Conservation (phyloP, 2,888 invertebrate species). For the Aphidoletes aphidimyza region DNA sequence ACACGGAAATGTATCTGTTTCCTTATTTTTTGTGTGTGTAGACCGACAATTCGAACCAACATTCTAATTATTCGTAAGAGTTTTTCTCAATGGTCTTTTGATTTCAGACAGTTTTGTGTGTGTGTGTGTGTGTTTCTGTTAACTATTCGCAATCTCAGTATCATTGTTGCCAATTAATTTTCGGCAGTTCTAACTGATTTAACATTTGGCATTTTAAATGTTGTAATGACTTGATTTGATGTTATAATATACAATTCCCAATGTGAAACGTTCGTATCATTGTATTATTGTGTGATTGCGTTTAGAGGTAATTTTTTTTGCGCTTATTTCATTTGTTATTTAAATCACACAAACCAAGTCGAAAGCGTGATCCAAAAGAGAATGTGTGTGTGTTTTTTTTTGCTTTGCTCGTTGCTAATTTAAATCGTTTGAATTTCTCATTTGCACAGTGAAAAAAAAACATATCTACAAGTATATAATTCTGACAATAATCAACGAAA, state of each 20-base stretch:
- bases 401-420: neutral
- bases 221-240: conserved; percentile 25
- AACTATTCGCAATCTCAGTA: neutral
- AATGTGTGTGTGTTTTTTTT: neutral
- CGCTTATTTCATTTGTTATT: neutral
- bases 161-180: neutral
- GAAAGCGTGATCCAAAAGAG: conserved; percentile 13
- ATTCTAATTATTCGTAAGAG: neutral
- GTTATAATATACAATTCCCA: neutral
- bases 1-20: conserved; percentile 5
- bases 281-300: no score
- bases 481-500: conserved; percentile 32
- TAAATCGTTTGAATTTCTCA: neutral
- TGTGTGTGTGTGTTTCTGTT: no score
- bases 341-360: conserved; percentile 26
- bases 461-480: neutral
- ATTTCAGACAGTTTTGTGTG: neutral
- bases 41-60: neutral
- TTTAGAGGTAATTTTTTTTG: neutral
- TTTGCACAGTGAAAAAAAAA: neutral
- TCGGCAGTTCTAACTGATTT: neutral
- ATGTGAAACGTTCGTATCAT: no score
- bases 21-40: neutral
- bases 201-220: neutral
- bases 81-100: neutral